phyloP scores from a whole-genome alignment of 2,113 vertebrate genomes.

The Burhinus oedicnemus region DNA sequence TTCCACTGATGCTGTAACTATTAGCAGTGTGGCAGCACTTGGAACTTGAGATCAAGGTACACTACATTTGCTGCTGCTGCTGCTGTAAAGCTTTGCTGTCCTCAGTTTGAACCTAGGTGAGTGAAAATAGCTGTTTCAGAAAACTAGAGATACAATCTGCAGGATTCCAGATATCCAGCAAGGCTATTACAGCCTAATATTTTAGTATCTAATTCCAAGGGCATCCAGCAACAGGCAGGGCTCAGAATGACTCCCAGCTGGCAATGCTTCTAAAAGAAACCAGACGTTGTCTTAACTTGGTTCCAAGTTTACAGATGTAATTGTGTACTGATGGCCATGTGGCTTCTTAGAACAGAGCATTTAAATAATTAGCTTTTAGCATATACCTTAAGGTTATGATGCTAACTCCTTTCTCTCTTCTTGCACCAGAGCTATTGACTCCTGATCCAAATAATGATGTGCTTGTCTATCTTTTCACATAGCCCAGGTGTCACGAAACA shows the following conservation, averaged over 20 bases:
- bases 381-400: background rate
- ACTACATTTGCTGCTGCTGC: background rate
- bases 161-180: constrained; percentile 33
- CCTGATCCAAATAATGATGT: background rate
- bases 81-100: constrained; percentile 38
- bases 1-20: constrained; percentile 5
- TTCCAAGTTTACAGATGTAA: constrained; percentile 1
- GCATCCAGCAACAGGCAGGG: background rate
- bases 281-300: background rate
- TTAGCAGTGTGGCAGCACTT: background rate
- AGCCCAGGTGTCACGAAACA: background rate
- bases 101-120: constrained; percentile 56
- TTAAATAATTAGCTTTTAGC: background rate
- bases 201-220: constrained; percentile 31
- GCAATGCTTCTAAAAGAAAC: constrained; percentile 16
- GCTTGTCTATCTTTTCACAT: background rate
- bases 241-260: background rate
- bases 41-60: constrained; percentile 6
- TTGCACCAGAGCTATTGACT: background rate
- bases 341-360: background rate
- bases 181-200: background rate
- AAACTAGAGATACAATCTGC: constrained; percentile 35
- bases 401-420: background rate
- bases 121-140: constrained; percentile 34
- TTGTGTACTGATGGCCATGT: background rate